phyloP scores from a whole-genome alignment of 1,140 invertebrate genomes.

The Drosophila malerkotliana region DNA sequence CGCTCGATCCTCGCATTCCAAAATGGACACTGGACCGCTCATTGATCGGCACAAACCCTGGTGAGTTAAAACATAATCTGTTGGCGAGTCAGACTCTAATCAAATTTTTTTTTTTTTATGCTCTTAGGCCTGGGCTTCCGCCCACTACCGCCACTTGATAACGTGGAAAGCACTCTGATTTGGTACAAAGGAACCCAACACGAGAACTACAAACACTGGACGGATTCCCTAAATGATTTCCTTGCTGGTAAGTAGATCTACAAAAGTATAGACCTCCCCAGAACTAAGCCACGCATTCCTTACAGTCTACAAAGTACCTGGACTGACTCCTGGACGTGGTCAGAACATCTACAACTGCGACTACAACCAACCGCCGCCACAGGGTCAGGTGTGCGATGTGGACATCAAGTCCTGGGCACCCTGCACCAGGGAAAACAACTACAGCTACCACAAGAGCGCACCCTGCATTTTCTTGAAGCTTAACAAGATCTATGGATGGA shows the following conservation, averaged over 20 bases:
- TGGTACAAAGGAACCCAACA: conserved; percentile 93
- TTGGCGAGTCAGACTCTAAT: background rate
- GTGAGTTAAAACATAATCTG: conserved; percentile 82
- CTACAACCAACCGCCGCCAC: conserved; percentile 86
- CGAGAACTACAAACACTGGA: conserved; percentile 91
- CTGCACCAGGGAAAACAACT: conserved; percentile 89
- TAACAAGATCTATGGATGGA: conserved; percentile 92
- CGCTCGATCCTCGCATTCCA: conserved; percentile 93
- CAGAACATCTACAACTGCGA: conserved; percentile 88
- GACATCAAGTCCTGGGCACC: conserved; percentile 87
- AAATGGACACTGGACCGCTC: conserved; percentile 92
- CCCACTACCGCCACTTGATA: conserved; percentile 91
- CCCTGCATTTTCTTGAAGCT: conserved; percentile 93
- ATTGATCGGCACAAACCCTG: conserved; percentile 96
- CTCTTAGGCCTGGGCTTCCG: conserved; percentile 94
- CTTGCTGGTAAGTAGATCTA: conserved; percentile 87
- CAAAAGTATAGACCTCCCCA: background rate
- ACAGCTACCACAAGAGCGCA: conserved; percentile 90
- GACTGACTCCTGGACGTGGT: conserved; percentile 87
- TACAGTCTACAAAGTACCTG: conserved; percentile 88
- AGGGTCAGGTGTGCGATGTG: conserved; percentile 89
- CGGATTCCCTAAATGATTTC: conserved; percentile 89
- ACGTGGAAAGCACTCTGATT: conserved; percentile 96
- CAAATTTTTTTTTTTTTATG: conserved; percentile 14
- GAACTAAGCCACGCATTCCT: background rate